Evolutionary conservation across 2,888 invertebrate species (phyloP), one percentile per base, ranked within the genome.

Genomic region (Synergus itoensis): DNA sequence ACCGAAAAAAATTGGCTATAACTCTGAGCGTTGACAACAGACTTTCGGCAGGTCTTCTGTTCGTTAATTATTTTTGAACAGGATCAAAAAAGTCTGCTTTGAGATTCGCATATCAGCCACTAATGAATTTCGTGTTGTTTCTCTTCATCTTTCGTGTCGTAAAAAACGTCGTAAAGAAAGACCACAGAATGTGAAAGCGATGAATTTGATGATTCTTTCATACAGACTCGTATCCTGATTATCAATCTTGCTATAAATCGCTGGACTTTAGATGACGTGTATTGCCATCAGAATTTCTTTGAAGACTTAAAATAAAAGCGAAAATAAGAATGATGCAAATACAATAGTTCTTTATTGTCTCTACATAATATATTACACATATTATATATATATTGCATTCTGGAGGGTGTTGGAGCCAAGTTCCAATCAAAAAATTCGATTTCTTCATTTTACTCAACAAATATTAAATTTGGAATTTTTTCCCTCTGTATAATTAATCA

Each of bases 221-320:
- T 41, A 65, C n/a, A 41, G 65, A n/a, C 65, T 41, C n/a, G 65
- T 18, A 65, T 65, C 41, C 65, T 65, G 41, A 65, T 65, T 41
- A 65, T 65, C 65, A 65, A 40, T 65, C 40, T 40, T n/a, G n/a
- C 16, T 41, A 65, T 65, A 65, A 65, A 65, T 65, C 65, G n/a
- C 41, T 65, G 40, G 40, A n/a, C 18, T 65, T 65, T 65, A 65
- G 40, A 65, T 65, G 65, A 65, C 65, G 41, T 65, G 65, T 18
- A 43, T n/a, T 63, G 1, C 14, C 63, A 63, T 63, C 65, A 11
- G n/a, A 65, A 65, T 65, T 65, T 65, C 40, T 41, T 65, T 41
- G n/a, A 65, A 41, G 40, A 1, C 12, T 28, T 28, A 57, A 57
- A 57, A 57, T 57, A 18, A 18, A 57, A 8, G 0, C n/a, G 9